Conservation (phyloP, 2,797 vertebrate species). For the Falco peregrinus region DNA sequence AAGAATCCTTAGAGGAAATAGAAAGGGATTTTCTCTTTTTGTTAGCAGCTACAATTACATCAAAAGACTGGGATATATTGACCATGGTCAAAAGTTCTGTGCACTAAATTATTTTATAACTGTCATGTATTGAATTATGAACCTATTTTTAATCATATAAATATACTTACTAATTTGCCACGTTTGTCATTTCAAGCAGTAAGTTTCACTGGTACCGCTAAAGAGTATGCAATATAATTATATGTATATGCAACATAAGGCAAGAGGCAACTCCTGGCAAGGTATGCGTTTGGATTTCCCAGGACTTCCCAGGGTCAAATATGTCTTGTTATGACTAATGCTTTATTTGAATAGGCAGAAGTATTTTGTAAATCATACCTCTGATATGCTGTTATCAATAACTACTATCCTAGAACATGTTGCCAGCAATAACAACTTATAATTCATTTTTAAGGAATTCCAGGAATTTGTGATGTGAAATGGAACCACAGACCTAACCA, state of each 20-base stretch:
- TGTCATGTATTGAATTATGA: not conserved
- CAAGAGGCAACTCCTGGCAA: not conserved
- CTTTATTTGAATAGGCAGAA: not conserved
- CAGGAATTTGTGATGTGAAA: not conserved
- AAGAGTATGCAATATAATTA: not conserved
- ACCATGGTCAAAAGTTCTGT: fast-evolving
- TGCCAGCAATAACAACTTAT: not conserved
- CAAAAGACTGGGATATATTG: not conserved
- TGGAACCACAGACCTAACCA: not conserved
- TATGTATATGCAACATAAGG: not conserved
- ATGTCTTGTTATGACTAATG: not conserved
- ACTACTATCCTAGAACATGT: not conserved
- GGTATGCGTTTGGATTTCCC: not conserved
- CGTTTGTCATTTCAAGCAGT: not conserved
- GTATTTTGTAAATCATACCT: not conserved
- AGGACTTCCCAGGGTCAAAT: not conserved
- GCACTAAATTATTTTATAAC: not conserved
- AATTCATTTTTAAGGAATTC: not conserved
- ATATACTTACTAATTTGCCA: not conserved
- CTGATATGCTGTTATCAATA: not conserved
- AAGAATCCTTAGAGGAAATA: not conserved
- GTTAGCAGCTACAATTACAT: not conserved
- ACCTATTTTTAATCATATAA: not conserved
- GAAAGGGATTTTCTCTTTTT: not conserved
- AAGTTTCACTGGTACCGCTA: not conserved